Conservation (phyloP, 2,888 invertebrate species). For the Perdita meconis region DNA sequence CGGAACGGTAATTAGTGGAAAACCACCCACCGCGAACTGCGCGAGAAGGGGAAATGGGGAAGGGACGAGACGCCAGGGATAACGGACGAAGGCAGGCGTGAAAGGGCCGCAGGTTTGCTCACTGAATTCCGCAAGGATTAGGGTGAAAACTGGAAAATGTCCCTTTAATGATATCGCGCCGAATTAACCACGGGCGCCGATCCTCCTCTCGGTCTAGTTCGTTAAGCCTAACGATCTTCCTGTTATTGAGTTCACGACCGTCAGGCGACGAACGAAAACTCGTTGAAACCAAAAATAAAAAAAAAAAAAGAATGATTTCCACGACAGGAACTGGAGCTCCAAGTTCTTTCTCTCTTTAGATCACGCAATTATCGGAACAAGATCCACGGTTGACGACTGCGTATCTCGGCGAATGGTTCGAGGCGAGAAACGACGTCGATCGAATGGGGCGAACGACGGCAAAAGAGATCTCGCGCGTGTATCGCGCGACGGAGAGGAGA, state of each 20-base stretch:
- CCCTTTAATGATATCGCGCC: constrained; percentile 83
- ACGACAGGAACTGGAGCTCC: not conserved
- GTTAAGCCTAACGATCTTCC: constrained; percentile 34
- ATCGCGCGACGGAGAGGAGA: no score
- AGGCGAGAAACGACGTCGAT: not conserved
- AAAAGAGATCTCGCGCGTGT: not conserved
- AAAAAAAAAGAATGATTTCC: no score
- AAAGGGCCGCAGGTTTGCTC: constrained; percentile 81
- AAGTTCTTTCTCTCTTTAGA: no score
- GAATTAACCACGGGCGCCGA: constrained; percentile 77
- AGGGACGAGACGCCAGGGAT: constrained; percentile 73
- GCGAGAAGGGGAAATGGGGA: constrained; percentile 61
- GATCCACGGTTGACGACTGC: no score
- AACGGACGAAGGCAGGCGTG: constrained; percentile 81
- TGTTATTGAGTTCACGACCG: constrained; percentile 19
- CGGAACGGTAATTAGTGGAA: constrained; percentile 82
- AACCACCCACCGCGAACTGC: constrained; percentile 70
- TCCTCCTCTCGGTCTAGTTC: constrained; percentile 61
- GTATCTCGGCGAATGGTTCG: no score
- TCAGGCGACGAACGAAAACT: not conserved
- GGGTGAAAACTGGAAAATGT: constrained; percentile 84
- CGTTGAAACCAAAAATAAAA: no score
- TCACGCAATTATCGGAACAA: no score
- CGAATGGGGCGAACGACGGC: constrained; percentile 25
- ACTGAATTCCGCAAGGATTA: constrained; percentile 83